phyloP scores from a whole-genome alignment of 1,140 invertebrate genomes.

The Cydia strobilella region DNA sequence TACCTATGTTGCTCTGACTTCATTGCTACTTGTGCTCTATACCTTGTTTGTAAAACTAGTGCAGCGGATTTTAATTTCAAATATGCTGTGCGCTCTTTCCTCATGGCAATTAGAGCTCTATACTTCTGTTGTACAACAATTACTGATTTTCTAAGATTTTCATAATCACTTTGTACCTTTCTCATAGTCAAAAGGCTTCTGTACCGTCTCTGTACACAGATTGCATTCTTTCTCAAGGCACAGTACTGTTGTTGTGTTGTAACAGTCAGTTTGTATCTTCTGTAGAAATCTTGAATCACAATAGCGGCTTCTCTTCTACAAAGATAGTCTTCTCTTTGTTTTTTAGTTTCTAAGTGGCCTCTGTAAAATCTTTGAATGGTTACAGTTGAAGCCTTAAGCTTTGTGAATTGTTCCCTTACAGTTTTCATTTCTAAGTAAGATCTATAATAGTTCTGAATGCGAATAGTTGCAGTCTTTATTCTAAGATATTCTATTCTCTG shows the following conservation, averaged over 20 bases:
- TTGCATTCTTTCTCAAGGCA: constrained; percentile 50
- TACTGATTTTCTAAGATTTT: constrained; percentile 58
- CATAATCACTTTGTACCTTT: constrained; percentile 59
- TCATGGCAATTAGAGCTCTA: constrained; percentile 55
- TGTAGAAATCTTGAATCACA: constrained; percentile 69
- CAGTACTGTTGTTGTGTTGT: constrained; percentile 61
- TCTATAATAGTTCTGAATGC: constrained; percentile 74
- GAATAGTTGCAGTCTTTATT: constrained; percentile 57
- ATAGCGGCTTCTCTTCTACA: constrained; percentile 52
- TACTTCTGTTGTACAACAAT: constrained; percentile 77
- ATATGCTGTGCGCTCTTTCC: constrained; percentile 17
- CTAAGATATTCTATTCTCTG: constrained; percentile 52
- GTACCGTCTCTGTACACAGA: constrained; percentile 70
- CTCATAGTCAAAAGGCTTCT: constrained; percentile 65
- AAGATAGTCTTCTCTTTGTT: constrained; percentile 65
- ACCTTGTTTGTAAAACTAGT: constrained; percentile 46
- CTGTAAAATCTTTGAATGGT: constrained; percentile 78
- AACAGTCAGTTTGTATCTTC: constrained; percentile 54
- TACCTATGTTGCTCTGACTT: constrained; percentile 39
- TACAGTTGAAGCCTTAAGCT: constrained; percentile 54
- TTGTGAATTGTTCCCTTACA: constrained; percentile 53
- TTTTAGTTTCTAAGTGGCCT: constrained; percentile 60
- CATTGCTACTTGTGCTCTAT: constrained; percentile 48
- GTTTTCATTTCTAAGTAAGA: constrained; percentile 64
- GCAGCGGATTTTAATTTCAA: constrained; percentile 31